phyloP scores from a whole-genome alignment of 2,797 vertebrate genomes.

The Amniataba percoides region DNA sequence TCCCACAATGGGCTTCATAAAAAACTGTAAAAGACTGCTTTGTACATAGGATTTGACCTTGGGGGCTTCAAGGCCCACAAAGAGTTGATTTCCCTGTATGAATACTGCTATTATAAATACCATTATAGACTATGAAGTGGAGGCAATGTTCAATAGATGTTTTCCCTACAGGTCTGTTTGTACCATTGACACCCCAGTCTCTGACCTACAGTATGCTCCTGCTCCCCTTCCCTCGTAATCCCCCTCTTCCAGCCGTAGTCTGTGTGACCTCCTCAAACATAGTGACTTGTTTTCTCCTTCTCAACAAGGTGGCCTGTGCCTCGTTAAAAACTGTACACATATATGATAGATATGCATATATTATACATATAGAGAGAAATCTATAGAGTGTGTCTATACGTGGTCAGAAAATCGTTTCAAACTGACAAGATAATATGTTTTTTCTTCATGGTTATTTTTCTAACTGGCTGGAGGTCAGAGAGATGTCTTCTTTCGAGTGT shows the following conservation, averaged over 20 bases:
- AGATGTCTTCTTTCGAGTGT: slow-evolving; percentile 67
- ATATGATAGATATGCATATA: slow-evolving; percentile 85
- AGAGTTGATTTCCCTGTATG: slow-evolving; percentile 49
- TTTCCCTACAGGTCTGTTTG: slow-evolving; percentile 65
- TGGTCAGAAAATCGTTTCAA: slow-evolving; percentile 83
- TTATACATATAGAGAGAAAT: slow-evolving; percentile 84
- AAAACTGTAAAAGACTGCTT: slow-evolving; percentile 68
- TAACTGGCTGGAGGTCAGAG: slow-evolving; percentile 73
- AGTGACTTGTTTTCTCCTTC: slow-evolving; percentile 90
- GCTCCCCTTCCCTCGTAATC: slow-evolving; percentile 45
- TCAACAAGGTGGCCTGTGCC: slow-evolving; percentile 94
- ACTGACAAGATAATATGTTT: slow-evolving; percentile 71
- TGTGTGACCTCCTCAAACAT: slow-evolving; percentile 74
- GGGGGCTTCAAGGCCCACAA: slow-evolving; percentile 38
- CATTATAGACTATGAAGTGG: slow-evolving; percentile 52
- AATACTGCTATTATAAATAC: slow-evolving; percentile 60
- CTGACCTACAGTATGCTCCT: slow-evolving; percentile 46
- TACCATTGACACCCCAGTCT: slow-evolving; percentile 58
- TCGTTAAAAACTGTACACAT: slow-evolving; percentile 90
- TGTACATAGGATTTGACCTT: slow-evolving; percentile 74
- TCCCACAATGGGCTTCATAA: slow-evolving; percentile 61
- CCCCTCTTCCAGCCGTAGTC: slow-evolving; percentile 70
- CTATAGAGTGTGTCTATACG: slow-evolving; percentile 84
- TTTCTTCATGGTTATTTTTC: slow-evolving; percentile 77
- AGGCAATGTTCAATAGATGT: slow-evolving; percentile 64